Evolutionary conservation across 2,113 vertebrate species (phyloP).

Genomic region (Ceyx melanurus): DNA sequence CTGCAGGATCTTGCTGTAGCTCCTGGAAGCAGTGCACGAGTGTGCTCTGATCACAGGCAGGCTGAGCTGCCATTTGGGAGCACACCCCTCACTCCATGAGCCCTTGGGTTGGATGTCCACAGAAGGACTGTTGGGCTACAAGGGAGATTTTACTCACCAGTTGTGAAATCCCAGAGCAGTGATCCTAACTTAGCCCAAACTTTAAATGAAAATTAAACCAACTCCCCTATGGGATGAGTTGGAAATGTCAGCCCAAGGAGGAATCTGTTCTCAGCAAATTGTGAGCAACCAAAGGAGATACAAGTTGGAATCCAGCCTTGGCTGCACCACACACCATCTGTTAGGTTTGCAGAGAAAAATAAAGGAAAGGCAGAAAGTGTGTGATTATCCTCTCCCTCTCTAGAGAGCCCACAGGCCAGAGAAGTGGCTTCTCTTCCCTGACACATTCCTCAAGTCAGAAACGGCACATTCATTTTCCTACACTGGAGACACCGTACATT

Average conservation of each 20-base stretch:
- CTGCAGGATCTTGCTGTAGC: background rate
- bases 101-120: background rate
- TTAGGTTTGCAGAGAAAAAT: background rate
- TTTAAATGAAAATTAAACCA: slow-evolving; percentile 43
- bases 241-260: slow-evolving; percentile 60
- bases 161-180: slow-evolving; percentile 7
- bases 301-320: slow-evolving; percentile 46
- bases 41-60: background rate
- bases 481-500: rapidly evolving
- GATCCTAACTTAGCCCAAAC: slow-evolving; percentile 5
- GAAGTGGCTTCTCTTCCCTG: background rate
- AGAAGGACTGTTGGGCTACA: background rate
- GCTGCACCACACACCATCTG: slow-evolving; percentile 56
- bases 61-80: background rate
- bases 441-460: background rate
- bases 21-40: rapidly evolving
- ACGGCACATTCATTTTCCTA: background rate
- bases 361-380: background rate
- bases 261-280: slow-evolving; percentile 48
- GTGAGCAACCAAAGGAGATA: background rate
- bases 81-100: background rate
- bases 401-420: background rate
- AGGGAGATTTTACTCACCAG: background rate
- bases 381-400: background rate
- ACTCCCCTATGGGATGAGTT: slow-evolving; percentile 31